Evolutionary conservation across 2,113 vertebrate genomes (phyloP).

Genomic region (Tichodroma muraria): DNA sequence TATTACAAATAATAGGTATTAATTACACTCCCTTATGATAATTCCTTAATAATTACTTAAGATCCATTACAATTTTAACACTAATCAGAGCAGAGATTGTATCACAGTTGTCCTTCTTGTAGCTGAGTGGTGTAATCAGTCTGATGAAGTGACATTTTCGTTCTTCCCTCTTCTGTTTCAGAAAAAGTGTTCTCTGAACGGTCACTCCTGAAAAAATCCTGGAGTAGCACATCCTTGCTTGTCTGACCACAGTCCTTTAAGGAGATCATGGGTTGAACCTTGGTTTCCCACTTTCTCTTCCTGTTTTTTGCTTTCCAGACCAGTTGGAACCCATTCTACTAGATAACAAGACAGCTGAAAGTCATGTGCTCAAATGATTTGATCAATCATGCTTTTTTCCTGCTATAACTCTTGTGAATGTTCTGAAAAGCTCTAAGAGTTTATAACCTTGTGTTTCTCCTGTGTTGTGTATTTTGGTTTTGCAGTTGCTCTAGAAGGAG

Average conservation of each 20-base stretch:
- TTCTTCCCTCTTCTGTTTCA: neutral
- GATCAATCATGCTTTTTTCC: neutral
- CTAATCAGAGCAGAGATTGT: neutral
- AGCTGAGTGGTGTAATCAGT: neutral
- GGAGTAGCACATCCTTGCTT: neutral
- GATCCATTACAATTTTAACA: neutral
- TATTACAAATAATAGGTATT: conserved; percentile 19
- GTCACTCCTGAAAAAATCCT: neutral
- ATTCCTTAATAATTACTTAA: conserved; percentile 27
- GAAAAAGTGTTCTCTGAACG: neutral
- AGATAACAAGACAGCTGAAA: neutral
- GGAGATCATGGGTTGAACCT: neutral
- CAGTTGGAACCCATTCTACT: neutral
- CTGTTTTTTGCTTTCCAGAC: neutral
- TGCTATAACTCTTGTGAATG: neutral
- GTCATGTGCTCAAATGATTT: neutral
- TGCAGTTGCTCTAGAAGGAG: neutral
- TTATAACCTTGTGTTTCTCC: neutral
- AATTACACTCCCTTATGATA: neutral
- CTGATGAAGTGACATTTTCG: neutral
- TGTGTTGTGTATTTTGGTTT: neutral
- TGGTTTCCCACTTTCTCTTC: neutral
- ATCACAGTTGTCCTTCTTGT: neutral
- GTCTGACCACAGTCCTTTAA: neutral
- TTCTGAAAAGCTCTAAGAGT: neutral